Evolutionary conservation across 2,888 invertebrate genomes (phyloP), one percentile per base, ranked within the genome.

Genomic region (Perizoma flavofasciatum): DNA sequence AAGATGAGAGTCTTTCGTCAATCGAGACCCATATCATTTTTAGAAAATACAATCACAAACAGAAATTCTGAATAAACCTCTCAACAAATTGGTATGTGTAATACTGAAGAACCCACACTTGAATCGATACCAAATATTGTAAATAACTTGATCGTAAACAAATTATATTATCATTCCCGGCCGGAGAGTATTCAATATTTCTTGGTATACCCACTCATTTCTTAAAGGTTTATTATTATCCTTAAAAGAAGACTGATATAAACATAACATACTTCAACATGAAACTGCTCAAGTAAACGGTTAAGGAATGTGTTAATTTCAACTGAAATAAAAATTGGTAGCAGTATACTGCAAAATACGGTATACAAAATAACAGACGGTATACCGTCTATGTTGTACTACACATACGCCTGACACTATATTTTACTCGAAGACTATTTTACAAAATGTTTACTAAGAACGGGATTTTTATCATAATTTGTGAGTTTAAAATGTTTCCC

Each of bases 21-120:
- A 22, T 3, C 22, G 22, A 22, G 35, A 59, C 33, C n/a, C 44
- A 55, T 60, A 66, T 63, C 69, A 61, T 66, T 59, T 59, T 44
- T 50, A 59, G 41, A 52, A 41, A 56, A 47, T 49, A 46, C 34
- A 55, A 44, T 37, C 11, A 37, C 40, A 11, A 47, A 8, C 10
- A 4, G 1, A 22, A 32, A 52, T 41, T 58, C 48, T 9, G 7
- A 44, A 11, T 1, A 10, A 49, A 22, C 22, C 22, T 22, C 3
- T 11, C 6, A 40, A 40, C 37, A 48, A 48, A 37, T 48, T 37
- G 37, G 37, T 22, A 48, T 35, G 6, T 6, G 9, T 37, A 8
- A 7, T 11, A 48, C n/a, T 11, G 33, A 33, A 50, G 39, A 33
- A 41, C 50, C 43, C 43, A 43, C 43, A 43, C 9, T 34, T 34